Percentiles rank a stretch among this genome's conserved stretches.
Evolutionary conservation across 2,888 invertebrate genomes (phyloP).

Genomic region (Conus canariensis): DNA sequence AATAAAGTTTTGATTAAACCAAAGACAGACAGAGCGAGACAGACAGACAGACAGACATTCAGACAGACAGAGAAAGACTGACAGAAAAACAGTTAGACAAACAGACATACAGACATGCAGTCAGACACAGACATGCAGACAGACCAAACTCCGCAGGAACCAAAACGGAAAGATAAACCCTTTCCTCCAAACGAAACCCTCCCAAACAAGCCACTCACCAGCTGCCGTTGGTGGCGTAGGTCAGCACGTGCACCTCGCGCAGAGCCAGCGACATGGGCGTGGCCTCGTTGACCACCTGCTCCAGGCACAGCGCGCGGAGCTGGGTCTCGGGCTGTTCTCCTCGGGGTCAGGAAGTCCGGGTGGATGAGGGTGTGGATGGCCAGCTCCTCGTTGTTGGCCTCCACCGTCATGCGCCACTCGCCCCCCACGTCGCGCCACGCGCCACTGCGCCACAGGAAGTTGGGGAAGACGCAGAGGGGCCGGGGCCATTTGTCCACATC

Average conservation of each 20-base stretch:
- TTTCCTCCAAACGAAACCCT: background rate
- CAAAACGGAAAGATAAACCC: background rate
- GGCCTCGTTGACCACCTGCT: constrained; percentile 42
- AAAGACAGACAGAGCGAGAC: no score
- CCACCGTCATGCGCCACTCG: constrained; percentile 61
- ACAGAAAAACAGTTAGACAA: no score
- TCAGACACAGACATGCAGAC: background rate
- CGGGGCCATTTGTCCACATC: constrained; percentile 60
- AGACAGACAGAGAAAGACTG: background rate
- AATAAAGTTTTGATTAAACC: no score
- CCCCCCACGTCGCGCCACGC: constrained; percentile 73
- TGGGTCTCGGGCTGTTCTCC: constrained; percentile 55
- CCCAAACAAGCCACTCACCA: constrained; percentile 56
- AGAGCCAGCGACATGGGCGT: constrained; percentile 40
- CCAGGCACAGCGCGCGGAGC: constrained; percentile 63
- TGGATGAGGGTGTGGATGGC: constrained; percentile 57
- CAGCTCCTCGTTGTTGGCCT: constrained; percentile 63
- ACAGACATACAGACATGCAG: no score
- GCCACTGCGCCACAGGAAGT: constrained; percentile 59
- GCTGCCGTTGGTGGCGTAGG: constrained; percentile 63
- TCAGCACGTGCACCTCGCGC: constrained; percentile 55
- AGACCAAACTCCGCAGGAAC: background rate
- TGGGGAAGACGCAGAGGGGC: constrained; percentile 67
- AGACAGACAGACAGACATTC: background rate
- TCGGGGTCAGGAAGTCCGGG: constrained; percentile 44